Percentiles rank a stretch among this genome's conserved stretches.
Conservation (phyloP, 2,888 invertebrate genomes). For the Ischnus inquisitorius region DNA sequence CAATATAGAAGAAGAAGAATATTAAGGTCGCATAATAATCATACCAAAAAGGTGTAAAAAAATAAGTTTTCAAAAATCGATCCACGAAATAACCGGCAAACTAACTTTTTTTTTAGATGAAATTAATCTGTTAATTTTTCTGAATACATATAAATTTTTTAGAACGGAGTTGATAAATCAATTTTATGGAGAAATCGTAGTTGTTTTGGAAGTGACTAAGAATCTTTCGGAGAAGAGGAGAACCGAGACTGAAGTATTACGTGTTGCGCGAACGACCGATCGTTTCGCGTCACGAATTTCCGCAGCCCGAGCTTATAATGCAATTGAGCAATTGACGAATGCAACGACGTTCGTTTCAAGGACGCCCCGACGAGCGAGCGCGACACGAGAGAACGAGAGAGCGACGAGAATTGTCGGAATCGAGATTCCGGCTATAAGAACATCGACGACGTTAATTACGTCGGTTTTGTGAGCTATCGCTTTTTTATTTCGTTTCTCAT, state of each 20-base stretch:
- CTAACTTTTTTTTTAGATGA: no score
- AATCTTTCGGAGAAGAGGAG: background rate
- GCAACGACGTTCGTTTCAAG: conserved; percentile 35
- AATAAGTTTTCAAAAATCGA: no score
- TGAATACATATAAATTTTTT: no score
- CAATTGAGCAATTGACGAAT: conserved; percentile 42
- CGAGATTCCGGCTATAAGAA: conserved; percentile 2
- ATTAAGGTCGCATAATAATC: no score
- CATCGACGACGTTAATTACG: background rate
- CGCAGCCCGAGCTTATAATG: conserved; percentile 43
- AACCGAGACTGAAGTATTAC: conserved; percentile 9
- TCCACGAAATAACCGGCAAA: no score
- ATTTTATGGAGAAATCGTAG: background rate
- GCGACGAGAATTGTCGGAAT: conserved; percentile 21
- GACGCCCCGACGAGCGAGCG: conserved; percentile 12
- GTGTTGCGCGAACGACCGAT: conserved; percentile 20
- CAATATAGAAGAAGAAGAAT: no score
- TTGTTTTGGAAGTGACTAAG: background rate
- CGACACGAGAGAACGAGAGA: background rate
- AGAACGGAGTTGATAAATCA: no score
- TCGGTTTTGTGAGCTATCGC: background rate
- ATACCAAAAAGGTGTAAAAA: no score
- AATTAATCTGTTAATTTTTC: no score
- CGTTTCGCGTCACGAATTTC: conserved; percentile 56
- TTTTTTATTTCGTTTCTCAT: background rate